Evolutionary conservation across 1,140 invertebrate species (phyloP).

Genomic region (Heliconius himera): DNA sequence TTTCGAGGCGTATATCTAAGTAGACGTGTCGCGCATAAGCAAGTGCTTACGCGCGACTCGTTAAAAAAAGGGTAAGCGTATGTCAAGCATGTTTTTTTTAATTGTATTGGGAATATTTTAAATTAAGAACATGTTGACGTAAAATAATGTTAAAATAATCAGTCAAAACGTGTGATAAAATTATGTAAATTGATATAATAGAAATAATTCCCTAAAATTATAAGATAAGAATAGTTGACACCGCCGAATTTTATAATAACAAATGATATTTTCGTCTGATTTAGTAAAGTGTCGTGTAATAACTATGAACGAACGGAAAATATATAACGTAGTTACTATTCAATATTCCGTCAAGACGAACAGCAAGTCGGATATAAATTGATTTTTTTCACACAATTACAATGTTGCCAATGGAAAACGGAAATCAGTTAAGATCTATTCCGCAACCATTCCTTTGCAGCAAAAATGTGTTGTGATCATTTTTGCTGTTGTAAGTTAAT

Average conservation of each 20-base stretch:
- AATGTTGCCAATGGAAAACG: no score
- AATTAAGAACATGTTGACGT: neutral
- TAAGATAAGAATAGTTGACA: no score
- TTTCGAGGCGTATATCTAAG: neutral
- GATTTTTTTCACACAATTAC: no score
- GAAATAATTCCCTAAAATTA: no score
- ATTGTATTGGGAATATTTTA: slow-evolving; percentile 2
- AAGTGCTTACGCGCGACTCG: neutral
- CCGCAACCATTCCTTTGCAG: no score
- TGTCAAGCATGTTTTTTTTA: slow-evolving; percentile 3
- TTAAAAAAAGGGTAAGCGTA: neutral
- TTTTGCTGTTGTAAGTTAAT: no score
- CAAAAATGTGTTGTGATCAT: no score
- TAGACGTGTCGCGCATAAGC: no score
- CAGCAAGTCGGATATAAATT: neutral
- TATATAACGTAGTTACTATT: neutral
- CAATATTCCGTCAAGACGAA: neutral
- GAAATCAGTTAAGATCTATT: no score
- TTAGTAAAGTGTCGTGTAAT: neutral
- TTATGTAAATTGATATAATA: neutral
- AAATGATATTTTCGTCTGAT: no score
- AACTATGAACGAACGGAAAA: neutral
- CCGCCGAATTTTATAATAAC: no score
- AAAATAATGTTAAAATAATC: neutral
- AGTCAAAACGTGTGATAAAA: neutral